Percentiles rank a stretch among this genome's conserved stretches.
phyloP scores from a whole-genome alignment of 2,797 vertebrate species.

The Malurus leucopterus region DNA sequence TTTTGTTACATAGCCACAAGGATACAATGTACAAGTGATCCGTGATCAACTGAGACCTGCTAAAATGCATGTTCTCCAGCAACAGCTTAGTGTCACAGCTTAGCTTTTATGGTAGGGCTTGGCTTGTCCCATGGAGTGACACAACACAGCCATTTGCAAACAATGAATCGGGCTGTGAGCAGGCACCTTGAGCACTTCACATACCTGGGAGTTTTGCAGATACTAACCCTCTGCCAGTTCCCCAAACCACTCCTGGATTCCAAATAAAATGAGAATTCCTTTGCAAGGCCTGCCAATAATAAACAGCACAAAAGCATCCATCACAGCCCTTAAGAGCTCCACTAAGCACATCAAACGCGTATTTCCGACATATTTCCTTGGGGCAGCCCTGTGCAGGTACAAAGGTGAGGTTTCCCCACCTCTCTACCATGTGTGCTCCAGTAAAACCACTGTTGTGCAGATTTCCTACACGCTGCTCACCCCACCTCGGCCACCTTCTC shows the following conservation, averaged over 20 bases:
- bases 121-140: background rate
- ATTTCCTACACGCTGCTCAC: background rate
- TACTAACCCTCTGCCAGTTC: conserved; percentile 1
- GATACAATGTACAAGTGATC: background rate
- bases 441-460: background rate
- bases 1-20: background rate
- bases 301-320: background rate
- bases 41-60: background rate
- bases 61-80: background rate
- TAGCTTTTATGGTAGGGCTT: background rate
- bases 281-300: conserved; percentile 1
- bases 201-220: conserved; percentile 4
- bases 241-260: conserved; percentile 49
- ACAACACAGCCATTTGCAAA: background rate
- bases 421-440: background rate
- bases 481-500: background rate
- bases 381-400: background rate
- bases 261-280: conserved; percentile 47
- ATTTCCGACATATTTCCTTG: background rate
- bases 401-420: conserved; percentile 20
- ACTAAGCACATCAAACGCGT: background rate
- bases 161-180: background rate
- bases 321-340: background rate
- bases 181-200: background rate
- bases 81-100: background rate